Percentiles rank a stretch among this genome's conserved stretches.
Evolutionary conservation across 2,888 invertebrate species (phyloP).

Genomic region (Philereme vetulata): DNA sequence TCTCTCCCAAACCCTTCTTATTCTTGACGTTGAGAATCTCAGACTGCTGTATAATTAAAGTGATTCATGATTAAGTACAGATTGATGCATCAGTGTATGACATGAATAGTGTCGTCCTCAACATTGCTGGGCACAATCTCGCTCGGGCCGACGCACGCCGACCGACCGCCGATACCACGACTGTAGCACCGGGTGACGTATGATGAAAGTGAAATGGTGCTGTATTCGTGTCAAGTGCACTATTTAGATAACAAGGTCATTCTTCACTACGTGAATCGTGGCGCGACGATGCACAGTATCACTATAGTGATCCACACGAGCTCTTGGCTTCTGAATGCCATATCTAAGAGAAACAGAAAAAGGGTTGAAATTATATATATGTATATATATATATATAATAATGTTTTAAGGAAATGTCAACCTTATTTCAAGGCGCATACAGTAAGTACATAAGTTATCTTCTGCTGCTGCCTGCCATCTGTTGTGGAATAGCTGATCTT

Average conservation of each 20-base stretch:
- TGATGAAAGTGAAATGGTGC: constrained; percentile 82
- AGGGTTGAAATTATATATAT: no score
- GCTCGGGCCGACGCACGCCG: constrained; percentile 40
- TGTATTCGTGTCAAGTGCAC: constrained; percentile 83
- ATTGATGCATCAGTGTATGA: constrained; percentile 3
- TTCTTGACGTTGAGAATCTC: constrained; percentile 4
- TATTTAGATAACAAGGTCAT: constrained; percentile 82
- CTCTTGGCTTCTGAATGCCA: no score
- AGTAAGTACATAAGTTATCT: no score
- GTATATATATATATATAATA: no score
- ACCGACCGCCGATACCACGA: constrained; percentile 44
- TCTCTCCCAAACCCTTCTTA: neutral
- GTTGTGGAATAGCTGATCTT: no score
- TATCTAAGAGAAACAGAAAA: no score
- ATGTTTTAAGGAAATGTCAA: no score
- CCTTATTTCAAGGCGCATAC: no score
- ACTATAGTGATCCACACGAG: no score
- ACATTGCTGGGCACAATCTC: constrained; percentile 34
- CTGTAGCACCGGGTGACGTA: constrained; percentile 62
- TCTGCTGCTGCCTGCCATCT: no score
- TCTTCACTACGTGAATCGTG: no score
- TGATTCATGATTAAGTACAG: constrained; percentile 7
- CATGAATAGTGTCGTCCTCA: constrained; percentile 23
- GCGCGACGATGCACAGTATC: no score
- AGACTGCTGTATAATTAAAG: constrained; percentile 7